These are phyloP conservation scores for Marronus borbonicus DNA, from an alignment of 2,888 invertebrate genomes.

Conservation along the genomic window DNA sequence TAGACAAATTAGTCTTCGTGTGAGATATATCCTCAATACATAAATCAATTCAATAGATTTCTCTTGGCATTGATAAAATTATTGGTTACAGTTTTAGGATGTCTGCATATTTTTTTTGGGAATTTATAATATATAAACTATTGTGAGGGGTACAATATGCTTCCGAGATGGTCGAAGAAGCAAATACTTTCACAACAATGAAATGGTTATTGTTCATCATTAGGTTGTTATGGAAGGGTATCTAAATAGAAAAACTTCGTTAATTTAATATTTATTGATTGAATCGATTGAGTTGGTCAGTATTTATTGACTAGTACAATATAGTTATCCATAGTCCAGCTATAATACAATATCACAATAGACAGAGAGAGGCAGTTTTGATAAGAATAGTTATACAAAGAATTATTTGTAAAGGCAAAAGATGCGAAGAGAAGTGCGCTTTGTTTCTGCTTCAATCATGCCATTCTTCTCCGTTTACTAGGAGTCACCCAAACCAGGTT, in stretches of 20 bases:
- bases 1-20: too few species aligned
- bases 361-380: constrained; percentile 31
- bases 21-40: too few species aligned
- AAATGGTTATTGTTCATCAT: too few species aligned
- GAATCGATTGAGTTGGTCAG: background rate
- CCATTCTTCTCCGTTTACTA: constrained; percentile 52
- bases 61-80: too few species aligned
- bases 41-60: too few species aligned
- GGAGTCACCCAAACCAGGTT: constrained; percentile 74
- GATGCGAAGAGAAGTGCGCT: constrained; percentile 17
- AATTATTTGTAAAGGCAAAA: background rate
- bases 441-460: background rate
- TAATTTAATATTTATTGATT: constrained; percentile 16
- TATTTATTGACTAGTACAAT: background rate
- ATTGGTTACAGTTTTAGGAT: too few species aligned
- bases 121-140: too few species aligned
- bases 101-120: too few species aligned
- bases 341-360: constrained; percentile 36
- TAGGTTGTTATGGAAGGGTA: background rate
- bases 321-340: constrained; percentile 13
- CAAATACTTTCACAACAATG: too few species aligned
- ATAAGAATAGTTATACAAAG: constrained; percentile 20
- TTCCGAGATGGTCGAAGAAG: too few species aligned
- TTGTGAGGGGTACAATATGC: too few species aligned
- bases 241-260: background rate